Evolutionary conservation across 1,140 invertebrate species (phyloP), one percentile per base, ranked within the genome.

Genomic region (Branchinecta lynchi): DNA sequence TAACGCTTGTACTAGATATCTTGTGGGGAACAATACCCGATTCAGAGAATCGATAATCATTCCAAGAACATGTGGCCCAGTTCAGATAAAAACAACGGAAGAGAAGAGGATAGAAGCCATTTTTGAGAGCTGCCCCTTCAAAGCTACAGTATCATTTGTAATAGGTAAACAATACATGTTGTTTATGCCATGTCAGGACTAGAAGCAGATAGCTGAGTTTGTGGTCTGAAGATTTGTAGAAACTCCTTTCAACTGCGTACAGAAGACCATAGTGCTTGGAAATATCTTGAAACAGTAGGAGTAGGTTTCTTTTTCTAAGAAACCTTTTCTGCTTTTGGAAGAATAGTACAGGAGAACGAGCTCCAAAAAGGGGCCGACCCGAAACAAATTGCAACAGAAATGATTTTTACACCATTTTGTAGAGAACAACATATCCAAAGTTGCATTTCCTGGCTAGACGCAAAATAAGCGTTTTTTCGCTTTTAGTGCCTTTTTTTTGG

Each of bases 81-180:
- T 88, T 7, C 78, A 84, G 69, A 88, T 93, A 46, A 93, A 92
- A 82, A 86, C 87, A 0, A 87, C 88, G 74, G 89, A 93, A 77
- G 90, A 94, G 76, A 90, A 92, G 80, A 83, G 86, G 74, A 85
- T 97, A n/a, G 89, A 93, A 78, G 80, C 83, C 0, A 82, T 85
- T 5, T 87, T 96, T 76, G 93, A 98, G 80, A 96, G 92, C 77
- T 98, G 95, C 78, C 80, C 83, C 8, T 96, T 96, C 76, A 96
- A 96, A 82, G 87, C 91, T 44, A 74, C 86, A 0, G 88, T 93
- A 77, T 94, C 92, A 77, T 93, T 91, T 81, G 87, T 93, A 69
- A 82, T 91, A 78, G 92, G 92, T 92, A 82, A 82, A 76, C 71
- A 43, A 32, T 21, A 12, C 68, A 45, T 15, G 32, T 68, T 10